Conservation (phyloP, 1,140 invertebrate species). For the Papilio xuthus region DNA sequence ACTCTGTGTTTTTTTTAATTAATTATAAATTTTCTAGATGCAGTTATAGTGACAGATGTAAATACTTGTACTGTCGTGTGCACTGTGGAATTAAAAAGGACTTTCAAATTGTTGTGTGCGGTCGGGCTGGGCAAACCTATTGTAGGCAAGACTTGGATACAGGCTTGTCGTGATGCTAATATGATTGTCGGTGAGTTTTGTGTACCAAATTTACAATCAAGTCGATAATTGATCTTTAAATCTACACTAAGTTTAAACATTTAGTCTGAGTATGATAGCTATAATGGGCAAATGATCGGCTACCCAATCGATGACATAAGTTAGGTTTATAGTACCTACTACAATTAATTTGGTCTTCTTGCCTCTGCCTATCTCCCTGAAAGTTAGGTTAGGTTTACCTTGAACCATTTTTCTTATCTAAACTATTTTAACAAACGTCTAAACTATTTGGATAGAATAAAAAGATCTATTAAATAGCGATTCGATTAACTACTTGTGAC, state of each 20-base stretch:
- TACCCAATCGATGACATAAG: no score
- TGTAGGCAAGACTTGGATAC: slow-evolving; percentile 78
- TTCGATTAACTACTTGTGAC: not conserved
- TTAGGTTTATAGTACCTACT: no score
- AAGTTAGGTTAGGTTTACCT: no score
- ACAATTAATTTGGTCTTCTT: no score
- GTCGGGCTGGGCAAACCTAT: slow-evolving; percentile 78
- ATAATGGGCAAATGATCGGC: no score
- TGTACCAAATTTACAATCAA: not conserved
- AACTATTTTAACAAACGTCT: no score
- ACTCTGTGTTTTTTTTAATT: not conserved
- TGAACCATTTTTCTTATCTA: no score
- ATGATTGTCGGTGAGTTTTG: slow-evolving; percentile 71
- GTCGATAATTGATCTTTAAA: not conserved
- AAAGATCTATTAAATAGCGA: no score
- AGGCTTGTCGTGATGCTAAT: slow-evolving; percentile 72
- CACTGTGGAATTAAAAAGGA: slow-evolving; percentile 77
- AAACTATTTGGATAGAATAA: no score
- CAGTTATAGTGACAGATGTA: slow-evolving; percentile 64
- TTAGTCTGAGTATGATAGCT: no score
- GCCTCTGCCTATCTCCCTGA: no score
- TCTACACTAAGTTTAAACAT: no score
- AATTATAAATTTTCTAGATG: slow-evolving; percentile 61
- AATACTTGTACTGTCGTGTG: slow-evolving; percentile 71
- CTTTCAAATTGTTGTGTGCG: slow-evolving; percentile 79